These are phyloP conservation scores for Cynoglossus semilaevis DNA, from an alignment of 2,113 vertebrate genomes.

Conservation along the genomic window DNA sequence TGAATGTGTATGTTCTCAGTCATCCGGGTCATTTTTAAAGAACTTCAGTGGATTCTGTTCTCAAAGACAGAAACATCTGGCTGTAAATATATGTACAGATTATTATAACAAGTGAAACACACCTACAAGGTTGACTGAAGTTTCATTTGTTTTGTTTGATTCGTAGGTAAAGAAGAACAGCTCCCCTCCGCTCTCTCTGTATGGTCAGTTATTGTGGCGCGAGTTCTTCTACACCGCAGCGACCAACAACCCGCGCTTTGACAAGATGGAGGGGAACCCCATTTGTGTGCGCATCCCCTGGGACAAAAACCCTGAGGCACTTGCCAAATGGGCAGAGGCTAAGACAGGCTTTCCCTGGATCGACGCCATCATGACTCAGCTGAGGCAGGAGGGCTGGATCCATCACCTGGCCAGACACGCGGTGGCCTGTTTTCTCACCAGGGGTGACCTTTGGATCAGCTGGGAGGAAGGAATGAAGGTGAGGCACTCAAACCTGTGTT, in stretches of 20 bases:
- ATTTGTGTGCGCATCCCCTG: slow-evolving; percentile 79
- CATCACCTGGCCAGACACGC: slow-evolving; percentile 78
- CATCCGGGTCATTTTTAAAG: too few species aligned
- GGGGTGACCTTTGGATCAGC: slow-evolving; percentile 79
- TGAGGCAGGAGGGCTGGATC: slow-evolving; percentile 79
- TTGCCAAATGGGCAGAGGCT: slow-evolving; percentile 78
- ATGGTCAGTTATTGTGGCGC: slow-evolving; percentile 77
- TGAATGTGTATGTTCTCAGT: neutral
- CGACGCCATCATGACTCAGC: slow-evolving; percentile 80
- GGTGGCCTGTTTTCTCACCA: slow-evolving; percentile 77
- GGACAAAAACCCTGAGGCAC: slow-evolving; percentile 75
- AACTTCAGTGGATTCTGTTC: too few species aligned
- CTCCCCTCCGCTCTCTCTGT: slow-evolving; percentile 76
- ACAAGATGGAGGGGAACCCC: slow-evolving; percentile 79
- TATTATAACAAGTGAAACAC: too few species aligned
- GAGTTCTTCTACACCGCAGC: slow-evolving; percentile 79
- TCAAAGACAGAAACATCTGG: too few species aligned
- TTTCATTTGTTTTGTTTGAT: neutral
- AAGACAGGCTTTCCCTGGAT: slow-evolving; percentile 81
- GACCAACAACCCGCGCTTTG: slow-evolving; percentile 77
- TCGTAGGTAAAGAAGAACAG: slow-evolving; percentile 78
- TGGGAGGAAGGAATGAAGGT: slow-evolving; percentile 83
- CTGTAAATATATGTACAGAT: too few species aligned
- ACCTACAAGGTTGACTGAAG: neutral
- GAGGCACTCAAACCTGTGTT: slow-evolving; percentile 9